phyloP scores from a whole-genome alignment of 2,797 vertebrate genomes.

The Rhinoraja longicauda region DNA sequence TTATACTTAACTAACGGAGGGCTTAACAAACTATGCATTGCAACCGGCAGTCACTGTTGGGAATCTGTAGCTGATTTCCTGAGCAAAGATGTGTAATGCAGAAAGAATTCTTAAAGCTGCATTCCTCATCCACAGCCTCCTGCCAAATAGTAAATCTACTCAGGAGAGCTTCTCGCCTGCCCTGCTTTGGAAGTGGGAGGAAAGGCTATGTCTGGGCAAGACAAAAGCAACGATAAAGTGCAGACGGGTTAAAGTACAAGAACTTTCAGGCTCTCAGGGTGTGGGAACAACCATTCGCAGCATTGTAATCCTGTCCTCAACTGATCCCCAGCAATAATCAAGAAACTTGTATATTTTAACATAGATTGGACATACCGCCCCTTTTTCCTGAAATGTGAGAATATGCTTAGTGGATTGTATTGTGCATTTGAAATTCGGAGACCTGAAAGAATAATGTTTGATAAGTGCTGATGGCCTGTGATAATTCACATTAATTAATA shows the following conservation, averaged over 20 bases:
- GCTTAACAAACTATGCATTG: background rate
- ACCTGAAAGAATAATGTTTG: background rate
- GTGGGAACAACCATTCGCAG: background rate
- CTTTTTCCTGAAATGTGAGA: background rate
- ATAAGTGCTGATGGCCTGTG: background rate
- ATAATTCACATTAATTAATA: background rate
- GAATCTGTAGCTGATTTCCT: conserved; percentile 16
- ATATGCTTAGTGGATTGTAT: background rate
- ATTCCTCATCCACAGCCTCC: background rate
- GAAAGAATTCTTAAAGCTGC: conserved; percentile 17
- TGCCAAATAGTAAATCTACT: background rate
- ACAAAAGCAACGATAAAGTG: background rate
- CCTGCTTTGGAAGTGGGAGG: background rate
- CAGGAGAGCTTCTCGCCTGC: background rate
- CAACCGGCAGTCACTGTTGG: background rate
- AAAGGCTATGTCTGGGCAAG: background rate
- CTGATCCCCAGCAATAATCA: too few species aligned
- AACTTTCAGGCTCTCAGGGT: background rate
- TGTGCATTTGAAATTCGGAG: too few species aligned
- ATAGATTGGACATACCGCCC: background rate
- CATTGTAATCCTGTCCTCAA: background rate
- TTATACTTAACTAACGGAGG: background rate
- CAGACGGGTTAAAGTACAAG: background rate
- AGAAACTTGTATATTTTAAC: background rate
- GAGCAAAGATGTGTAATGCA: conserved; percentile 7